Conservation (phyloP, 2,797 vertebrate species). For the Merluccius polli region DNA sequence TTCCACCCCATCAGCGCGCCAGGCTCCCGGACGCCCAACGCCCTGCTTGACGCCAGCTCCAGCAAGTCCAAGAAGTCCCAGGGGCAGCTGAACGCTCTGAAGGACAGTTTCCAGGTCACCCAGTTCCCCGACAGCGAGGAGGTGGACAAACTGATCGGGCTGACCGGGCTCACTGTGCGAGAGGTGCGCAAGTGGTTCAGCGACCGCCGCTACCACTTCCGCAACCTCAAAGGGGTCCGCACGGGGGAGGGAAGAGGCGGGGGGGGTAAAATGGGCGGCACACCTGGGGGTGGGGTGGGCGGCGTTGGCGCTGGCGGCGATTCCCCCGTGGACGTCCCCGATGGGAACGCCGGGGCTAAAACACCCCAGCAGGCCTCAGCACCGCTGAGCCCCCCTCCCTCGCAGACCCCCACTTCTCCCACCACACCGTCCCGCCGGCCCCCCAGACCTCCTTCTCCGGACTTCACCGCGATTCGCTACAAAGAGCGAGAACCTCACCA, state of each 20-base stretch:
- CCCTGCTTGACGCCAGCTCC: constrained; percentile 81
- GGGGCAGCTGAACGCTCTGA: constrained; percentile 86
- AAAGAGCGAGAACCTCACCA: constrained; percentile 94
- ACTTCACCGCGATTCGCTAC: constrained; percentile 91
- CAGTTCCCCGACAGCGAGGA: constrained; percentile 94
- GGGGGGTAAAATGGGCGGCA: constrained; percentile 39
- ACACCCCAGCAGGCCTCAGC: constrained; percentile 60
- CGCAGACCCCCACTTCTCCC: constrained; percentile 71
- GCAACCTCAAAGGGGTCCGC: constrained; percentile 78
- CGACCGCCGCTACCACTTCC: constrained; percentile 91
- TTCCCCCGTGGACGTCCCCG: constrained; percentile 66
- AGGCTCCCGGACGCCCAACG: constrained; percentile 72
- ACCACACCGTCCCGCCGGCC: constrained; percentile 74
- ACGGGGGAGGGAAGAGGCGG: constrained; percentile 36
- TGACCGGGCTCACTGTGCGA: constrained; percentile 87
- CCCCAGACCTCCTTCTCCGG: constrained; percentile 82
- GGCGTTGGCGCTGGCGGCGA: constrained; percentile 26
- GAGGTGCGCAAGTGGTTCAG: constrained; percentile 99
- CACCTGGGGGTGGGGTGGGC: constrained; percentile 5
- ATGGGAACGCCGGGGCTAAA: constrained; percentile 54
- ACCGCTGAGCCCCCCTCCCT: constrained; percentile 65
- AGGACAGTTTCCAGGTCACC: constrained; percentile 86
- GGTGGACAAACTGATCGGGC: constrained; percentile 86
- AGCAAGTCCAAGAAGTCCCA: constrained; percentile 94
- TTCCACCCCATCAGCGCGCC: constrained; percentile 53